Evolutionary conservation across 1,140 invertebrate species (phyloP), one percentile per base, ranked within the genome.

Genomic region (Saxidomus purpurata): DNA sequence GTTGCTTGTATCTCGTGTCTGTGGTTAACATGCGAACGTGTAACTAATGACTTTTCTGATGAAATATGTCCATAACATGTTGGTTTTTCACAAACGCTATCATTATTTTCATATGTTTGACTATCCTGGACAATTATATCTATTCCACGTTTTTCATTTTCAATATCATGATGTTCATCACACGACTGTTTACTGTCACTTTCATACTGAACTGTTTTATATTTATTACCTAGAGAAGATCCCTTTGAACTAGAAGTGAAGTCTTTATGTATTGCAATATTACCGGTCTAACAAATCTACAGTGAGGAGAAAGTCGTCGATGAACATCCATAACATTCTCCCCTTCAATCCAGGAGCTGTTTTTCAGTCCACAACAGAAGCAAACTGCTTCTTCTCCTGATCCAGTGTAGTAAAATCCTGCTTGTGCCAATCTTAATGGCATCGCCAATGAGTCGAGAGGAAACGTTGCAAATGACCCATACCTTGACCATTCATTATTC

Each of bases 311-410:
- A 71, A 71, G 67, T 0, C 67, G 67, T 34, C 4, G 34, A n/a
- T 71, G 67, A 38, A 71, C 15, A 8, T 71, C 34, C 1, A 71
- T 8, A 9, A 15, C 34, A 19, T 31, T 71, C 36, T 71, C 67
- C 1, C 38, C 36, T 34, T 36, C 67, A 3, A 8, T 71, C 67
- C 67, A 71, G 19, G 17, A 31, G 19, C 22, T 28, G 38, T 36
- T 71, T 40, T 28, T 71, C 17, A 71, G 36, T 38, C 67, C 67
- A 71, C 67, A 71, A 38, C 31, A 71, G 28, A 71, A 71, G 17
- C 67, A 71, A 17, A 71, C 67, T 8, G 22, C 67, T 71, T 71
- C 67, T 71, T 71, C 34, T 38, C 67, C 67, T 38, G 15, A 15
- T 19, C 67, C 67, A 1, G 34, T 19, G 34, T 71, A 71, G 25